Base-by-base conservation (phyloP, 2,113 vertebrate genomes). In the Burhinus bistriatus region DNA sequence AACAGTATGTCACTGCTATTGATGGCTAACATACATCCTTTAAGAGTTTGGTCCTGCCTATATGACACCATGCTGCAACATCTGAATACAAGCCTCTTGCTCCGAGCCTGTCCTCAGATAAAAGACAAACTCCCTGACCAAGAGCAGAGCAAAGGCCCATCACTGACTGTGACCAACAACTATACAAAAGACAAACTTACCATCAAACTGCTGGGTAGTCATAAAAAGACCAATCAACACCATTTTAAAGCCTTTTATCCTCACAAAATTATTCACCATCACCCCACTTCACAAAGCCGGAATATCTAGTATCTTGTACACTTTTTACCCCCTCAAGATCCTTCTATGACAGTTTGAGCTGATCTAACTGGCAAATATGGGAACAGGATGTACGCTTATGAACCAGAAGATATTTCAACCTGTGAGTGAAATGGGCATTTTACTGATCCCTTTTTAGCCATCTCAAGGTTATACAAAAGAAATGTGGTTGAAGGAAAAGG, bases 311-410 rank as follows among this genome's bases (percentile, higher is more conserved):
- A n/a, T 10, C 45, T 66, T 40, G 25, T 21, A 23, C 27, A 38
- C 45, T 19, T 16, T 19, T 55, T 32, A 6, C 40, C 21, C 15
- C 23, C 91, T 69, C 38, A 97, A 98, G 98, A 98, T 95, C 98
- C 98, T 17, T 94, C 97, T 2, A 51, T 70, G 97, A 95, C 95
- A 13, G 98, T 98, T 62, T 86, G 97, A 36, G 69, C 66, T 42
- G 98, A 98, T 61, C 97, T 99, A 38, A 34, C 8, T 8, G 98
- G 98, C 73, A 97, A 90, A 76, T 97, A 98, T 27, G 9, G 8
- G 36, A 98, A 97, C 88, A 93, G 49, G 54, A 85, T 57, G 69
- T 98, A 97, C 71, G 12, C 97, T 45, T 98, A 98, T 6, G 44
- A 95, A 75, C 93, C 97, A 6, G 73, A 19, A 2, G 98, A 98